Evolutionary conservation across 1,140 invertebrate species (phyloP).

Genomic region (Globodera ellingtonae): DNA sequence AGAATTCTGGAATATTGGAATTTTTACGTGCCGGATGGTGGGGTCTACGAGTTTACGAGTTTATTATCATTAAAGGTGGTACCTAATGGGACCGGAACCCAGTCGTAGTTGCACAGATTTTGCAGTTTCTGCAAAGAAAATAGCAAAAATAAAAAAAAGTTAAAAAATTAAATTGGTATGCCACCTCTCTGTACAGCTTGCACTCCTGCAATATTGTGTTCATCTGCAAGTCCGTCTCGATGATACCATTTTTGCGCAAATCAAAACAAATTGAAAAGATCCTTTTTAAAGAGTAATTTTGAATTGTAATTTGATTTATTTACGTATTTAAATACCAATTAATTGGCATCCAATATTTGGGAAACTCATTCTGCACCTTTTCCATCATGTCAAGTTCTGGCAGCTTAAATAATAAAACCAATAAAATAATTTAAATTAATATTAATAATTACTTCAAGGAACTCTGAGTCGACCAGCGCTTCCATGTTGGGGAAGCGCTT

Average conservation of each 20-base stretch:
- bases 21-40: too few species aligned
- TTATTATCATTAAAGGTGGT: not conserved
- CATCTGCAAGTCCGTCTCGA: slow-evolving; percentile 38
- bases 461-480: slow-evolving; percentile 79
- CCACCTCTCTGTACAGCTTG: slow-evolving; percentile 36
- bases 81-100: slow-evolving; percentile 37
- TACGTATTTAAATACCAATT: slow-evolving; percentile 34
- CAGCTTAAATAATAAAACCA: slow-evolving; percentile 26
- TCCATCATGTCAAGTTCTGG: slow-evolving; percentile 46
- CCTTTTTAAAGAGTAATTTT: slow-evolving; percentile 23
- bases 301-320: not conserved
- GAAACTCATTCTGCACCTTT: slow-evolving; percentile 32
- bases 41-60: too few species aligned
- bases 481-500: slow-evolving; percentile 79
- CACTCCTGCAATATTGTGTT: slow-evolving; percentile 33
- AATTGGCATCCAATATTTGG: slow-evolving; percentile 43
- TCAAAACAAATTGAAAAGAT: slow-evolving; percentile 26
- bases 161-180: not conserved
- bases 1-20: too few species aligned
- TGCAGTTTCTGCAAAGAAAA: slow-evolving; percentile 43
- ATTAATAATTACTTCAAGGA: slow-evolving; percentile 1
- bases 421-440: too few species aligned
- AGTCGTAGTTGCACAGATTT: slow-evolving; percentile 47
- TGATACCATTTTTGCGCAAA: slow-evolving; percentile 27
- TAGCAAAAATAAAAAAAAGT: not conserved